phyloP scores from a whole-genome alignment of 1,140 invertebrate species.

The Meloidogyne floridensis region DNA sequence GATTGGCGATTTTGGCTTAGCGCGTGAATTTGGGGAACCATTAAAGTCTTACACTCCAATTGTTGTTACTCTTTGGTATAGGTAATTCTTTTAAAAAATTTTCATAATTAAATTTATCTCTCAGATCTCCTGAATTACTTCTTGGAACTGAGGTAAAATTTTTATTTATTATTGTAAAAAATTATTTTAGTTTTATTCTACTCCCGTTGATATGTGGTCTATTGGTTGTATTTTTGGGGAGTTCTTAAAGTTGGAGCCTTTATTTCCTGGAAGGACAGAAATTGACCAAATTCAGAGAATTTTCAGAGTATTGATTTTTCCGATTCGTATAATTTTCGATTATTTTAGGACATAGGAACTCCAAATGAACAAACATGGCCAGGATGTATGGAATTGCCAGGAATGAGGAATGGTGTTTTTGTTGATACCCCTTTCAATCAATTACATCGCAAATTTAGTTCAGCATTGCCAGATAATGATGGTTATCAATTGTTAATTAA shows the following conservation, averaged over 20 bases:
- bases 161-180: background rate
- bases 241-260: constrained; percentile 86
- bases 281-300: constrained; percentile 91
- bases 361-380: constrained; percentile 94
- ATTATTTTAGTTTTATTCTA: constrained; percentile 75
- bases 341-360: constrained; percentile 81
- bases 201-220: constrained; percentile 95
- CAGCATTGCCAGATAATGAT: constrained; percentile 37
- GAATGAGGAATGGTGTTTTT: constrained; percentile 62
- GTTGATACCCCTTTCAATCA: constrained; percentile 70
- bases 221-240: constrained; percentile 99
- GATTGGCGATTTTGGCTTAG: constrained; percentile 92
- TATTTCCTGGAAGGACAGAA: constrained; percentile 93
- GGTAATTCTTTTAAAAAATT: constrained; percentile 66
- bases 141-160: too few relatives aligned
- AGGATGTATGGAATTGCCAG: constrained; percentile 83
- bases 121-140: too few relatives aligned
- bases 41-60: constrained; percentile 92
- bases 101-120: too few relatives aligned
- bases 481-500: constrained; percentile 46
- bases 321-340: too few relatives aligned
- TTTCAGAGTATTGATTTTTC: constrained; percentile 76
- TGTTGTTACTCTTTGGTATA: constrained; percentile 97
- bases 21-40: constrained; percentile 94
- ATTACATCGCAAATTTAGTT: constrained; percentile 70